These are phyloP conservation scores for Antitype chi DNA, from an alignment of 2,888 invertebrate species.

Conservation along the genomic window DNA sequence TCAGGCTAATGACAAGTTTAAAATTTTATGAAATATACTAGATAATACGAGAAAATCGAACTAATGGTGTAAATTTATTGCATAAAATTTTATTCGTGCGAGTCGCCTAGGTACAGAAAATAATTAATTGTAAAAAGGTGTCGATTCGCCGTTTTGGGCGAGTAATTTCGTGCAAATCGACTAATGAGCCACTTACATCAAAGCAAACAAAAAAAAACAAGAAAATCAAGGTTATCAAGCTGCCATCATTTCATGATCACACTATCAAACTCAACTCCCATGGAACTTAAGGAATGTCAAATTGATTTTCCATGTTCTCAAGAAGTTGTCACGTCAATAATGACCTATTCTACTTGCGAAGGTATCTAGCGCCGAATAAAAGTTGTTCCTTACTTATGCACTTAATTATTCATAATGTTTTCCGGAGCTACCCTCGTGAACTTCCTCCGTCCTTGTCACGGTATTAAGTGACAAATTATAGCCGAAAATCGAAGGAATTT, in stretches of 20 bases:
- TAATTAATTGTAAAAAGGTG: no score
- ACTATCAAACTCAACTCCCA: background rate
- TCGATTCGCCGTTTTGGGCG: no score
- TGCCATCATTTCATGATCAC: background rate
- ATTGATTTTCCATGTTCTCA: conserved; percentile 80
- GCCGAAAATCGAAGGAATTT: conserved; percentile 64
- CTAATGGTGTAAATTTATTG: no score
- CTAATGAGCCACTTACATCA: background rate
- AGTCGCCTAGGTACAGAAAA: no score
- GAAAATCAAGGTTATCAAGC: background rate
- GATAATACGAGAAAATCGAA: no score
- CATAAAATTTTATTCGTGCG: no score
- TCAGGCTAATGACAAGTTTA: no score
- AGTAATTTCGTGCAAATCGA: no score
- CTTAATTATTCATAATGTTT: conserved; percentile 89
- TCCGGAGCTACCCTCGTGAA: conserved; percentile 79
- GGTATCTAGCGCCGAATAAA: conserved; percentile 74
- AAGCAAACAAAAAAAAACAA: background rate
- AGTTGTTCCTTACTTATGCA: conserved; percentile 79
- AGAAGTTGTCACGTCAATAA: conserved; percentile 76
- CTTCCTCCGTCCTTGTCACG: conserved; percentile 83
- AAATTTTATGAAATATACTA: no score
- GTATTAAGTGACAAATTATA: conserved; percentile 87
- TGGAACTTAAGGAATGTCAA: conserved; percentile 55
- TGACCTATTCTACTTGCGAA: conserved; percentile 74